Evolutionary conservation across 1,140 invertebrate species (phyloP).

Genomic region (Probaryconus sp.): DNA sequence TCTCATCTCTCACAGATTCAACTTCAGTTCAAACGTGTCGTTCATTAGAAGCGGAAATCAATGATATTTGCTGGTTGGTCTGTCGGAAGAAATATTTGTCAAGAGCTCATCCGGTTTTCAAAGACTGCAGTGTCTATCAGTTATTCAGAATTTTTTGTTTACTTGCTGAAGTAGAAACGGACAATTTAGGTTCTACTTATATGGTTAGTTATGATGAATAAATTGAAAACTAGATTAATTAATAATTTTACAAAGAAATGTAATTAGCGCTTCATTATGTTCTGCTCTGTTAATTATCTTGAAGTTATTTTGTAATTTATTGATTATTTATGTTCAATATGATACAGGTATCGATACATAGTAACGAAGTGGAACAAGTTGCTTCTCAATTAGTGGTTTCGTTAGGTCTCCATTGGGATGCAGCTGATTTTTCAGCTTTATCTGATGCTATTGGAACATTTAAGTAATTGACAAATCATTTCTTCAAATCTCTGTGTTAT

Average conservation of each 20-base stretch:
- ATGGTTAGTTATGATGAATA: conserved; percentile 33
- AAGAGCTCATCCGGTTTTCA: conserved; percentile 80
- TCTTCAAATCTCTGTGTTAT: neutral
- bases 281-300: too few species aligned
- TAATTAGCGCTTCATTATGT: too few species aligned
- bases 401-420: conserved; percentile 83
- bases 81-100: conserved; percentile 82
- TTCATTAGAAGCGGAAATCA: conserved; percentile 71
- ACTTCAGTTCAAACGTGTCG: conserved; percentile 64
- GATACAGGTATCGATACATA: conserved; percentile 81
- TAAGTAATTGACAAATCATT: conserved; percentile 55
- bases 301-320: too few species aligned
- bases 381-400: conserved; percentile 83
- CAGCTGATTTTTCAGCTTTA: conserved; percentile 82
- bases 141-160: conserved; percentile 89
- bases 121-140: conserved; percentile 84
- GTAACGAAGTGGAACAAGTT: conserved; percentile 82
- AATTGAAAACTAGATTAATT: neutral
- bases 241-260: neutral
- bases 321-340: neutral
- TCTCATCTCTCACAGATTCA: conserved; percentile 70
- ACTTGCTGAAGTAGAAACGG: conserved; percentile 82
- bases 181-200: conserved; percentile 65
- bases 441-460: conserved; percentile 81
- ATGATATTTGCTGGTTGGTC: conserved; percentile 87